Conservation (phyloP, 2,888 invertebrate genomes). For the Scaptomyza reducta region DNA sequence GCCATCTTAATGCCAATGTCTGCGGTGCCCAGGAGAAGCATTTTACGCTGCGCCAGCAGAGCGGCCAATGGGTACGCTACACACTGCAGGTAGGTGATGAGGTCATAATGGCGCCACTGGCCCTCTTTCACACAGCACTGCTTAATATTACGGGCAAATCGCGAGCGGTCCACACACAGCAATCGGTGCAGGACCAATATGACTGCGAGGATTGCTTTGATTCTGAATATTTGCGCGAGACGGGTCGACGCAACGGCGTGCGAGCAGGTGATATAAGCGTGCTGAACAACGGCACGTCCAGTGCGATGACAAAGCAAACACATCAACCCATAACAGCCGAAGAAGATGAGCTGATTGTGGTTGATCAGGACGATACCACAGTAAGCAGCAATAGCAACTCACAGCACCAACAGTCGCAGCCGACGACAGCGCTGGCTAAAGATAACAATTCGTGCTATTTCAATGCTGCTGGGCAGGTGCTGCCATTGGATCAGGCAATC, state of each 20-base stretch:
- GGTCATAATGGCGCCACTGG: constrained; percentile 94
- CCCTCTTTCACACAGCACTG: constrained; percentile 94
- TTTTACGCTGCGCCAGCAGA: constrained; percentile 87
- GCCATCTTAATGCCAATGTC: constrained; percentile 95
- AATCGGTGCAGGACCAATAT: constrained; percentile 87
- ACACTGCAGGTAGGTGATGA: constrained; percentile 94
- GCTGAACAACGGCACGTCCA: background rate
- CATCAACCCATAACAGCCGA: constrained; percentile 84
- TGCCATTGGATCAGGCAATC: constrained; percentile 95
- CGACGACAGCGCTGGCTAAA: constrained; percentile 76
- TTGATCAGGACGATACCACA: constrained; percentile 81
- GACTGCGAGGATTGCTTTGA: constrained; percentile 98
- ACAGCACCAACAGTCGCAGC: constrained; percentile 84
- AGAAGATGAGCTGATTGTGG: constrained; percentile 85
- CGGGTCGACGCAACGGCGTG: constrained; percentile 85
- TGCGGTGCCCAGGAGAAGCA: constrained; percentile 94
- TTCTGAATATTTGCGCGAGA: constrained; percentile 95
- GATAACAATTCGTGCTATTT: constrained; percentile 84
- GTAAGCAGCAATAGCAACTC: constrained; percentile 56
- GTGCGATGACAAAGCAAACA: background rate
- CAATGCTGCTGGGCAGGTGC: constrained; percentile 90
- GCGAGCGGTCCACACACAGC: constrained; percentile 87
- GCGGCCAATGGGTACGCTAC: constrained; percentile 88
- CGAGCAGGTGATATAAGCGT: constrained; percentile 33
- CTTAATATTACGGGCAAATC: constrained; percentile 92